phyloP scores from a whole-genome alignment of 2,113 vertebrate species.

The Lonchura striata region DNA sequence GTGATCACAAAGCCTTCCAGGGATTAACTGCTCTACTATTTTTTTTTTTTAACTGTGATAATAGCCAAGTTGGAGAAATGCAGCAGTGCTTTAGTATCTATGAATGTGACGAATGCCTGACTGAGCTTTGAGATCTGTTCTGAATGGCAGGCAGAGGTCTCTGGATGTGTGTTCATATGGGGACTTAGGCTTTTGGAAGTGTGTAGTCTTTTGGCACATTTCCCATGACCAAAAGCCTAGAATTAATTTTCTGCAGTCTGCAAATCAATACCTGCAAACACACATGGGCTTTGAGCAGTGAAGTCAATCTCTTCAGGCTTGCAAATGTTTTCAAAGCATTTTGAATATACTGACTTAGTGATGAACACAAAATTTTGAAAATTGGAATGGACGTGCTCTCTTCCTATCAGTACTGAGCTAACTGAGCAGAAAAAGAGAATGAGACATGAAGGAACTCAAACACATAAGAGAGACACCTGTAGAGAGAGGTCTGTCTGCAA shows the following conservation, averaged over 20 bases:
- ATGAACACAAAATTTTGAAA: neutral
- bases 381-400: fast-evolving
- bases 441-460: neutral
- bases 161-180: neutral
- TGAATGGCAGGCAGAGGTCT: neutral
- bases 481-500: neutral
- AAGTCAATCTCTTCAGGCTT: neutral
- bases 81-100: conserved; percentile 21
- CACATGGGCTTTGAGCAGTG: neutral
- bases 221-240: neutral
- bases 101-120: neutral
- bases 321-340: neutral
- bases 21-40: conserved; percentile 57
- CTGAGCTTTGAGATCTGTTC: conserved; percentile 29
- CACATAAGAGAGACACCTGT: neutral
- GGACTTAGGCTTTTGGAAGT: neutral
- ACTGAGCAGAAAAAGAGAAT: neutral
- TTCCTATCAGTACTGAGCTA: neutral
- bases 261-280: neutral
- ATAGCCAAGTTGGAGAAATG: conserved; percentile 42
- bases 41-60: neutral
- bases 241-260: neutral
- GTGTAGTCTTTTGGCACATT: conserved; percentile 22
- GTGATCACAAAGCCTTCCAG: conserved; percentile 57
- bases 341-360: neutral